A percentile compares a stretch with the other conserved stretches of the same genome.
Conservation (phyloP, 2,888 invertebrate genomes). For the Hyalella azteca region DNA sequence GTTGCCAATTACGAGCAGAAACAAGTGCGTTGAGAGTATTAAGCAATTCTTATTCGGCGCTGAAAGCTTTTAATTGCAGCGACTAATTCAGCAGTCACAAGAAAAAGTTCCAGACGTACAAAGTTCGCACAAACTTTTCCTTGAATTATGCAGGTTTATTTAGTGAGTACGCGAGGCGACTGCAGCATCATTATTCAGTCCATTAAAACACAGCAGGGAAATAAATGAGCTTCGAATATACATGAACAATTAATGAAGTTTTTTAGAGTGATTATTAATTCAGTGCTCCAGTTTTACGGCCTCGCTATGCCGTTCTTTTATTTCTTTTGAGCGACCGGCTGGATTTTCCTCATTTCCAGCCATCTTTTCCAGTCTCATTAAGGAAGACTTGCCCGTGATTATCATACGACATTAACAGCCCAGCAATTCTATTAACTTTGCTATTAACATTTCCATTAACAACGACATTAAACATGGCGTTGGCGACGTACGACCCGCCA, state of each 20-base stretch:
- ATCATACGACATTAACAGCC: conserved; percentile 33
- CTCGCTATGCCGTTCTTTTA: not conserved
- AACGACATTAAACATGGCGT: conserved; percentile 17
- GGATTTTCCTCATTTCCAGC: not conserved
- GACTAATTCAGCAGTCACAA: conserved; percentile 17
- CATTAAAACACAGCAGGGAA: conserved; percentile 5
- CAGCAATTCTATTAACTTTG: conserved; percentile 34
- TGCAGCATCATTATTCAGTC: conserved; percentile 19
- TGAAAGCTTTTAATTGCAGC: conserved; percentile 20
- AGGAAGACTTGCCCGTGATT: conserved; percentile 23
- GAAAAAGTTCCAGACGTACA: not conserved
- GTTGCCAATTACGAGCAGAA: too few species aligned
- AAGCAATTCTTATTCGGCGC: too few species aligned
- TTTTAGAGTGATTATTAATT: conserved; percentile 32
- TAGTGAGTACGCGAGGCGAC: not conserved
- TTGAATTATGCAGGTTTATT: not conserved
- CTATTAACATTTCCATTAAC: conserved; percentile 37
- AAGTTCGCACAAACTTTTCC: not conserved
- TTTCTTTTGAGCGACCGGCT: not conserved
- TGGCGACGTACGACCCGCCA: not conserved
- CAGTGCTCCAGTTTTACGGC: conserved; percentile 15
- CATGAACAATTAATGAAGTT: conserved; percentile 33
- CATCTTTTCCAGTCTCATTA: conserved; percentile 7
- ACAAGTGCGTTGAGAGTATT: too few species aligned
- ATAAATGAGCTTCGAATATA: conserved; percentile 28